A percentile compares a stretch with the other conserved stretches of the same genome.
These are phyloP conservation scores for Machaerirhynchus nigripectus DNA, from an alignment of 2,113 vertebrate species.

Conservation along the genomic window DNA sequence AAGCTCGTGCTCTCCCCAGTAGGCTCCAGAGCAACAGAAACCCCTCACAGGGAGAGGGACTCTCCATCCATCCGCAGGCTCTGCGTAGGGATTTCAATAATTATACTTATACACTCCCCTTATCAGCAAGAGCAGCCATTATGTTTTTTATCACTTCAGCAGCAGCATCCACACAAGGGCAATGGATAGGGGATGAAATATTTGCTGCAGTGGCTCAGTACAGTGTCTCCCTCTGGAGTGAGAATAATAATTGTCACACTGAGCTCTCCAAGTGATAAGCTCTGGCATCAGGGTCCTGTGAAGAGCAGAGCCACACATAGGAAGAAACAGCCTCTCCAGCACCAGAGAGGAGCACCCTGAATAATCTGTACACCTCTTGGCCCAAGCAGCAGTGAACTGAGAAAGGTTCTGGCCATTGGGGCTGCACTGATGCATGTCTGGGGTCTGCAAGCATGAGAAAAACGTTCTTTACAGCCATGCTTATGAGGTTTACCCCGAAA, in stretches of 20 bases:
- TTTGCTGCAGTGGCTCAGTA: background rate
- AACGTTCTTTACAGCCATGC: background rate
- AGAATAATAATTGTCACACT: background rate
- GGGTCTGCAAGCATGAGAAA: background rate
- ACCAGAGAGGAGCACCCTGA: background rate
- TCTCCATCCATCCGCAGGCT: background rate
- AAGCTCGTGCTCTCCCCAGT: background rate
- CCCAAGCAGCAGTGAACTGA: fast-evolving
- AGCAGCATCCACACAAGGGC: background rate
- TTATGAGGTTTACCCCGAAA: background rate
- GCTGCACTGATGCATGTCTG: background rate
- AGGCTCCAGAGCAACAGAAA: background rate
- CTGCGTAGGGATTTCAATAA: slow-evolving; percentile 2
- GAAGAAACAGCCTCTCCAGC: background rate
- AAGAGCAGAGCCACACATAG: background rate
- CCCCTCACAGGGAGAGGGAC: background rate
- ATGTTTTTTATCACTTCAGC: background rate
- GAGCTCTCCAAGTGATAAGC: background rate
- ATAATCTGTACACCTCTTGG: background rate
- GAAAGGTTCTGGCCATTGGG: background rate
- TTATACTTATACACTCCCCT: slow-evolving; percentile 1
- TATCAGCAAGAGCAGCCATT: slow-evolving; percentile 46
- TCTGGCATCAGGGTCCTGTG: background rate
- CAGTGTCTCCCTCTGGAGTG: background rate
- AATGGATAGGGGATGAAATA: slow-evolving; percentile 19